These are phyloP conservation scores for Oscheius sp. DNA, from an alignment of 2,888 invertebrate genomes.

Conservation along the genomic window DNA sequence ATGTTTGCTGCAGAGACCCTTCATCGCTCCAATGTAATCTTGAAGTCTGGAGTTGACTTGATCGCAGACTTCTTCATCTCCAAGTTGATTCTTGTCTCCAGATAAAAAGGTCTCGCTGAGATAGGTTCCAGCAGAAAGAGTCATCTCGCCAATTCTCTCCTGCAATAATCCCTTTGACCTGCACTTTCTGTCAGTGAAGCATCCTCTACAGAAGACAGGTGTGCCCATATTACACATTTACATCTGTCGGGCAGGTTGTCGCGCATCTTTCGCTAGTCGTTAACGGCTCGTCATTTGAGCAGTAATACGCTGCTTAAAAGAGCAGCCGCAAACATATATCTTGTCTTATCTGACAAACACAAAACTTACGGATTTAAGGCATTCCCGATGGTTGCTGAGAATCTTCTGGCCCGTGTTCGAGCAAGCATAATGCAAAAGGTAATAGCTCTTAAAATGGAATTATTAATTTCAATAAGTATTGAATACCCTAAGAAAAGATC, in stretches of 20 bases:
- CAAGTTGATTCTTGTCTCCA: no score
- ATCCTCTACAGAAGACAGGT: constrained; percentile 21
- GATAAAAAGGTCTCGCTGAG: constrained; percentile 67
- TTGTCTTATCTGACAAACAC: background rate
- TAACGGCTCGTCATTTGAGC: constrained; percentile 26
- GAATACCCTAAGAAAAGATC: constrained; percentile 62
- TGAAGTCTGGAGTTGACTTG: constrained; percentile 62
- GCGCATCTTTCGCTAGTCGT: constrained; percentile 23
- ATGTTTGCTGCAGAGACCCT: constrained; percentile 60
- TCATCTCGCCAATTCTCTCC: constrained; percentile 69
- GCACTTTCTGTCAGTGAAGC: background rate
- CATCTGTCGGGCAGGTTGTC: constrained; percentile 21
- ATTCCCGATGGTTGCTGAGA: constrained; percentile 62
- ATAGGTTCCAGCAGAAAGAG: constrained; percentile 68
- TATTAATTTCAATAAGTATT: background rate
- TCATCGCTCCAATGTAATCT: constrained; percentile 65
- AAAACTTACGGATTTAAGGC: constrained; percentile 52
- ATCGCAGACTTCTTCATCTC: constrained; percentile 62
- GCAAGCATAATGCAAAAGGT: constrained; percentile 68
- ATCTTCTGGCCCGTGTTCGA: constrained; percentile 67
- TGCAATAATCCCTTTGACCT: constrained; percentile 31
- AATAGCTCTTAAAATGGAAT: constrained; percentile 57
- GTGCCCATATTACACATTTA: constrained; percentile 22
- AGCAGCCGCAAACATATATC: constrained; percentile 10
- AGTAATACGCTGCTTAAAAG: constrained; percentile 19